A percentile compares a stretch with the other conserved stretches of the same genome.
phyloP scores from a whole-genome alignment of 2,113 vertebrate species.

The Ramphastos sulfuratus region DNA sequence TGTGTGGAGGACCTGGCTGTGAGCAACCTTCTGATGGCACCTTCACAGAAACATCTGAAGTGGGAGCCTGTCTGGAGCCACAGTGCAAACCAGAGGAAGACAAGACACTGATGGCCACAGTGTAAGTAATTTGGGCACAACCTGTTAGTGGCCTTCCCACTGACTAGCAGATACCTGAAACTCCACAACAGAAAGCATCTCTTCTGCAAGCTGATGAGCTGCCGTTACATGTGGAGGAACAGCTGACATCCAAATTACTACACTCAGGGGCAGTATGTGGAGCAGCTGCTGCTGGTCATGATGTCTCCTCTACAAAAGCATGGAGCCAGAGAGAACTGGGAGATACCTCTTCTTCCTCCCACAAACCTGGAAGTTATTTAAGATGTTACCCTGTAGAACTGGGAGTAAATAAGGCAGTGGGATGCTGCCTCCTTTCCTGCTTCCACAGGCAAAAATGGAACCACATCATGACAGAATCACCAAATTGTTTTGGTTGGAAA shows the following conservation, averaged over 20 bases:
- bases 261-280: background rate
- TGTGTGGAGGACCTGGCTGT: background rate
- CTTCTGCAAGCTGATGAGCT: background rate
- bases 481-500: too few relatives aligned
- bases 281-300: background rate
- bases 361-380: accelerated
- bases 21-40: background rate
- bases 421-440: background rate
- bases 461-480: too few relatives aligned
- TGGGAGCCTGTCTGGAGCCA: background rate
- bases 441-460: background rate
- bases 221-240: background rate
- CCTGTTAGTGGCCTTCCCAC: background rate
- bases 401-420: background rate
- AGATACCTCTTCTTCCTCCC: accelerated
- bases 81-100: background rate
- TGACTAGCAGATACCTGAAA: background rate
- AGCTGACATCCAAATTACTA: background rate
- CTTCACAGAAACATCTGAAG: background rate
- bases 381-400: accelerated
- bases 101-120: accelerated
- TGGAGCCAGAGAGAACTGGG: background rate
- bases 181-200: background rate
- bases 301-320: background rate
- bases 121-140: background rate